Evolutionary conservation across 2,797 vertebrate genomes (phyloP).

Genomic region (Paramormyrops hopkinsi): DNA sequence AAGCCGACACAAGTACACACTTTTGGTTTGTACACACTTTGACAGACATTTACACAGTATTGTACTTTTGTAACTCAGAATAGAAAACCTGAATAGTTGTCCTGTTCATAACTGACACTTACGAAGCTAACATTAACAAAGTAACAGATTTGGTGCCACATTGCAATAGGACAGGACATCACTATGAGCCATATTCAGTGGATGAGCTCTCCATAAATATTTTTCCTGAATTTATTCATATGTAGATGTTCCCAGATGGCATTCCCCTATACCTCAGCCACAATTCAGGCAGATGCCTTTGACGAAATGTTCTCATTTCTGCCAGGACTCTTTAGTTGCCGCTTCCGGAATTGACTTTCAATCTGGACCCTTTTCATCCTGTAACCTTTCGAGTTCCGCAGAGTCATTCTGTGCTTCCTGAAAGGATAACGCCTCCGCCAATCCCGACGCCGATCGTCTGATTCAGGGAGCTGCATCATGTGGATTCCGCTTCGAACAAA

Average conservation of each 20-base stretch:
- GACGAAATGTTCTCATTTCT: neutral
- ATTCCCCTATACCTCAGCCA: neutral
- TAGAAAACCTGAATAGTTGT: neutral
- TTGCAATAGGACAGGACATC: neutral
- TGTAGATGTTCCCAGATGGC: conserved; percentile 5
- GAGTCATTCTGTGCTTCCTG: neutral
- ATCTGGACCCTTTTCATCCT: neutral
- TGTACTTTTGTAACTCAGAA: neutral
- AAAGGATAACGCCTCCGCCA: neutral
- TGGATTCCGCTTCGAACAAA: neutral
- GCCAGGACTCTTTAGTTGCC: neutral
- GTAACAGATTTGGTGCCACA: neutral
- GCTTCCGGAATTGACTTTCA: neutral
- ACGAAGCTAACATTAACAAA: neutral
- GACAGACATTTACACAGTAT: neutral
- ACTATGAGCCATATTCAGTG: neutral
- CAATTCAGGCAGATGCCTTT: neutral
- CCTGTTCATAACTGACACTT: neutral
- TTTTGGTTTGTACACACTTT: neutral
- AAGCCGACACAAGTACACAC: neutral
- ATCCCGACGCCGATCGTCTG: neutral
- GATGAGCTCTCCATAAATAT: neutral
- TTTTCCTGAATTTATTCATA: neutral
- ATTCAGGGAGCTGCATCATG: neutral
- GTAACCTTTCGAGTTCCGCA: neutral